phyloP scores from a whole-genome alignment of 1,140 invertebrate species.

The Dendroctonus ponderosae region DNA sequence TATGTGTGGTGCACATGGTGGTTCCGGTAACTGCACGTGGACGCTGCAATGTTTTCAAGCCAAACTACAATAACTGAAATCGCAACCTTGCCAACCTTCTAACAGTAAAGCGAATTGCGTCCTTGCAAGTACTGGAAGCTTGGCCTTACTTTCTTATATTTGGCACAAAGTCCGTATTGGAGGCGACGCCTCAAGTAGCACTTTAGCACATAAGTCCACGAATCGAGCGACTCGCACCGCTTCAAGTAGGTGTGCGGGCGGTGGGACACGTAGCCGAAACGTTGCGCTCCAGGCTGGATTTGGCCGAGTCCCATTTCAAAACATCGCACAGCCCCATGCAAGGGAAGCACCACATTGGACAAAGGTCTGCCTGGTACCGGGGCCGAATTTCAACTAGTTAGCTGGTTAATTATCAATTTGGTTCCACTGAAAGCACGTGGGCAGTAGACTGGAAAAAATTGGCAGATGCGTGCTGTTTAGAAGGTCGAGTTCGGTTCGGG shows the following conservation, averaged over 20 bases:
- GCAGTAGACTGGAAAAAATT: slow-evolving; percentile 37
- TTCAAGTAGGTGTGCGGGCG: slow-evolving; percentile 41
- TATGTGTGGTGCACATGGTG: slow-evolving; percentile 11
- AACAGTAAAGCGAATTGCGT: no score
- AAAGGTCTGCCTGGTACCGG: neutral
- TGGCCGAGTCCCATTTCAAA: no score
- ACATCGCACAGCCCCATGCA: no score
- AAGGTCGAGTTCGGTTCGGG: no score
- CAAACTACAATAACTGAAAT: no score
- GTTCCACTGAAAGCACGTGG: slow-evolving; percentile 22
- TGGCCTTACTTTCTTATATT: slow-evolving; percentile 25
- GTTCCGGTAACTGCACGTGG: slow-evolving; percentile 11
- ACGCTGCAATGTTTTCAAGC: neutral
- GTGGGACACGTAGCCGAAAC: slow-evolving; percentile 18
- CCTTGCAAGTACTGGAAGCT: no score
- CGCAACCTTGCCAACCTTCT: no score
- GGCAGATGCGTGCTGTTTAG: slow-evolving; percentile 10
- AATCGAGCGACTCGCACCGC: slow-evolving; percentile 38
- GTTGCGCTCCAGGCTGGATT: slow-evolving; percentile 1
- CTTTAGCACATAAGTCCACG: slow-evolving; percentile 42
- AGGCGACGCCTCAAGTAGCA: slow-evolving; percentile 35
- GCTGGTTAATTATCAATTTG: slow-evolving; percentile 17
- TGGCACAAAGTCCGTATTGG: slow-evolving; percentile 20
- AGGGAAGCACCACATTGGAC: no score
- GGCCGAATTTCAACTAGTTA: slow-evolving; percentile 22